phyloP scores from a whole-genome alignment of 2,797 vertebrate species.

The Allobates femoralis region DNA sequence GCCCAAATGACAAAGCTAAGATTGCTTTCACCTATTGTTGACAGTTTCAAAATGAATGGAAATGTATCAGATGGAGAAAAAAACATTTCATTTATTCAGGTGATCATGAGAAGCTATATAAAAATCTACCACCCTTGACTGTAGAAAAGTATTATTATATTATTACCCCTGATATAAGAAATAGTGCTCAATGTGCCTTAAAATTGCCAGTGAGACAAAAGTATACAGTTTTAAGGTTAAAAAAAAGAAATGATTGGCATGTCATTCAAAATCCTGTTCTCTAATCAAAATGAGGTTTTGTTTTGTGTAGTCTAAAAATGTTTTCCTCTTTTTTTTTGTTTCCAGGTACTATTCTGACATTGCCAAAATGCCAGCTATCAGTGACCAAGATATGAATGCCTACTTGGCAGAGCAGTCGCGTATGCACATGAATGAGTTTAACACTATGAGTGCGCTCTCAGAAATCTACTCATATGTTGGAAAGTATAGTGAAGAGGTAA shows the following conservation, averaged over 20 bases:
- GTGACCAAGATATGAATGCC: constrained; percentile 99
- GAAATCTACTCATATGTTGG: constrained; percentile 98
- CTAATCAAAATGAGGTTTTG: not conserved
- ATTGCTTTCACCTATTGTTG: constrained; percentile 17
- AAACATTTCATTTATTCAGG: not conserved
- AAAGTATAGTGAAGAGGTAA: constrained; percentile 97
- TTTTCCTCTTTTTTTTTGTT: not conserved
- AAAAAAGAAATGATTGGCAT: not conserved
- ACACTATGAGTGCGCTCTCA: constrained; percentile 95
- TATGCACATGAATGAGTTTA: constrained; percentile 99
- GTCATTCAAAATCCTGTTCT: not conserved
- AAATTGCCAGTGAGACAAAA: not conserved
- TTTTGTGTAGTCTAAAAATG: too few species aligned
- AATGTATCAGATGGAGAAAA: not conserved
- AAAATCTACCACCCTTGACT: not conserved
- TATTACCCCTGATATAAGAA: not conserved
- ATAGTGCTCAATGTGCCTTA: not conserved
- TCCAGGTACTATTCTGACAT: constrained; percentile 97
- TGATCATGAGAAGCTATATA: not conserved
- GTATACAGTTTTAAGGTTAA: not conserved
- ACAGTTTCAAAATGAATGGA: not conserved
- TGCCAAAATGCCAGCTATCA: constrained; percentile 95
- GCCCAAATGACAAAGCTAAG: not conserved
- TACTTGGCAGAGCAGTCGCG: constrained; percentile 98
- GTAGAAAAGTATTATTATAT: not conserved